Evolutionary conservation across 2,888 invertebrate genomes (phyloP).

Genomic region (Pseudococcus longispinus): DNA sequence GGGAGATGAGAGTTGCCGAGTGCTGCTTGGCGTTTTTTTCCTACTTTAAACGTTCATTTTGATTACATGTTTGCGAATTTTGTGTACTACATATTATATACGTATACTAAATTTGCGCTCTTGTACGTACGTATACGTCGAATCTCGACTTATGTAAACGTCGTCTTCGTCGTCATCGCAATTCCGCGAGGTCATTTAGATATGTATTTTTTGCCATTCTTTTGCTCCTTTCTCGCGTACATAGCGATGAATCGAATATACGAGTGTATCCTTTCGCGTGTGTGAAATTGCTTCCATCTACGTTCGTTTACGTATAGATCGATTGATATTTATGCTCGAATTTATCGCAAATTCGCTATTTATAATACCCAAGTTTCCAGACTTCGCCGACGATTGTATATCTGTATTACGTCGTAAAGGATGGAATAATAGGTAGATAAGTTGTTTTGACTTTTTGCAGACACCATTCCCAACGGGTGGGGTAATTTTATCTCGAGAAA

Average conservation of each 20-base stretch:
- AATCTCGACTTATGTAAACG: neutral
- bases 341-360: neutral
- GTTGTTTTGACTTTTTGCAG: no score
- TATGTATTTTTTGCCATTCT: neutral
- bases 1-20: neutral
- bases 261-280: neutral
- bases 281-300: neutral
- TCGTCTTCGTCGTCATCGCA: neutral
- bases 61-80: slow-evolving; percentile 29
- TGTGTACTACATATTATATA: neutral
- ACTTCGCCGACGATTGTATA: no score
- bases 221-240: neutral
- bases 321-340: neutral
- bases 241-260: neutral
- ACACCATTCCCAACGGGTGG: no score
- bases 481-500: no score
- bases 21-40: neutral
- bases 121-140: neutral
- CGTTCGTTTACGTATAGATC: neutral
- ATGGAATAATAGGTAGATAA: no score
- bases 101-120: neutral
- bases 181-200: neutral
- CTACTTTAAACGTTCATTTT: neutral
- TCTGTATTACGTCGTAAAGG: no score
- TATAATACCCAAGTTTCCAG: no score